phyloP scores from a whole-genome alignment of 1,140 invertebrate species.

The Parasteatoda tepidariorum region DNA sequence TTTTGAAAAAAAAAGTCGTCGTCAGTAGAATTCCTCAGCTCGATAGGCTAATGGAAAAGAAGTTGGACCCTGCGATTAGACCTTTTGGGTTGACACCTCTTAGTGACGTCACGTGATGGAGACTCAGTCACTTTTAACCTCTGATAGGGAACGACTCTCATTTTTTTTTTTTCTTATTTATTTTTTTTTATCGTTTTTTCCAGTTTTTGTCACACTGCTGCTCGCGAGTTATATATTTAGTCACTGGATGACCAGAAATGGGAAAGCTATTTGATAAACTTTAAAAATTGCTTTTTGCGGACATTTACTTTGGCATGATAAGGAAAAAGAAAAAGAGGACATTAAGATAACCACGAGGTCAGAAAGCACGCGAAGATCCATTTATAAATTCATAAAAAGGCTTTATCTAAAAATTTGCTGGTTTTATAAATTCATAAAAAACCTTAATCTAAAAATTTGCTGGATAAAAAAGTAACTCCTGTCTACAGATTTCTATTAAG shows the following conservation, averaged over 20 bases:
- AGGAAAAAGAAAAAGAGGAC: constrained; percentile 5
- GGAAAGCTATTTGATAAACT: constrained; percentile 33
- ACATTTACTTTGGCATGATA: background rate
- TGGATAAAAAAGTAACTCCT: too few species aligned
- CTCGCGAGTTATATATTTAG: constrained; percentile 38
- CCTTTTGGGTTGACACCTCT: constrained; percentile 49
- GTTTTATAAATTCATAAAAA: too few species aligned
- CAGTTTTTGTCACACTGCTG: background rate
- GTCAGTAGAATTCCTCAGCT: constrained; percentile 31
- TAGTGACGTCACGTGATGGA: constrained; percentile 53
- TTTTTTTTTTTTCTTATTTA: constrained; percentile 20
- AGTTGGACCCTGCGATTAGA: constrained; percentile 51
- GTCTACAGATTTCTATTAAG: too few species aligned
- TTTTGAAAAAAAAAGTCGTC: background rate
- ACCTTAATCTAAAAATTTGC: too few species aligned
- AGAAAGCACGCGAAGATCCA: background rate
- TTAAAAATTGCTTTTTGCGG: background rate
- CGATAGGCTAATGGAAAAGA: constrained; percentile 55
- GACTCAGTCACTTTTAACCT: constrained; percentile 52
- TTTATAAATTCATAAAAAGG: too few species aligned
- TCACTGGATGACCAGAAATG: constrained; percentile 36
- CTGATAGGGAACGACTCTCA: constrained; percentile 41
- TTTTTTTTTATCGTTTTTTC: too few species aligned
- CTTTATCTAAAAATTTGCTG: too few species aligned
- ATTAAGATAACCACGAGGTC: constrained; percentile 12